Conservation (phyloP, 2,113 vertebrate genomes). For the Oreotrochilus melanogaster region DNA sequence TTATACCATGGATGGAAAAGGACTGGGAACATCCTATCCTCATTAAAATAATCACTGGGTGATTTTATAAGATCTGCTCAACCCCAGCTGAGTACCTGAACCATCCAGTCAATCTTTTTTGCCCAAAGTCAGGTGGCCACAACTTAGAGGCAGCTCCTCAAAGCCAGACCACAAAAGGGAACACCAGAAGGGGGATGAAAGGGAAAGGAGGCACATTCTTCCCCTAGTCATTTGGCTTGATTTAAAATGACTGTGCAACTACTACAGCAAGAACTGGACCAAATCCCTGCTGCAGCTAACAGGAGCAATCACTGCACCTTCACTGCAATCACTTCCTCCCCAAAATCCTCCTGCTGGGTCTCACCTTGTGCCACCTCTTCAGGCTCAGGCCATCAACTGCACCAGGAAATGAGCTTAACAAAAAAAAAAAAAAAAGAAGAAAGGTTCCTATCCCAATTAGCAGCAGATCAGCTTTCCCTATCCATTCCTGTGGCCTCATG, state of each 20-base stretch:
- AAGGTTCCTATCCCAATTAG: neutral
- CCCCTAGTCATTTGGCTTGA: neutral
- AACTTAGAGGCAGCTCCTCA: neutral
- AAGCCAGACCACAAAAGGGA: neutral
- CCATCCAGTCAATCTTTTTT: neutral
- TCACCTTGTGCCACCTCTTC: neutral
- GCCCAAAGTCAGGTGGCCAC: neutral
- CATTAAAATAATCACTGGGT: neutral
- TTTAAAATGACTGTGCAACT: neutral
- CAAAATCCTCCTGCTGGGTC: neutral
- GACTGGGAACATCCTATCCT: neutral
- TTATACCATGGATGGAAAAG: neutral
- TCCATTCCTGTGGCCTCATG: fast-evolving
- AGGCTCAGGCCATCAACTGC: neutral
- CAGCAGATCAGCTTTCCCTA: neutral
- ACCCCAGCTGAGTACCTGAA: neutral
- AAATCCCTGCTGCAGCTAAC: neutral
- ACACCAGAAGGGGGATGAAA: neutral
- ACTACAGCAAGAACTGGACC: neutral
- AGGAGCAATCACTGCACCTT: neutral
- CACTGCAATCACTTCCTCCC: fast-evolving
- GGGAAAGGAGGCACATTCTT: neutral
- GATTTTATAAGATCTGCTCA: fast-evolving
- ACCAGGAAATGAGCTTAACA: neutral
- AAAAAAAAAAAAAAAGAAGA: fast-evolving